Evolutionary conservation across 2,888 invertebrate species (phyloP).

Genomic region (Acanthoscelides obtectus): DNA sequence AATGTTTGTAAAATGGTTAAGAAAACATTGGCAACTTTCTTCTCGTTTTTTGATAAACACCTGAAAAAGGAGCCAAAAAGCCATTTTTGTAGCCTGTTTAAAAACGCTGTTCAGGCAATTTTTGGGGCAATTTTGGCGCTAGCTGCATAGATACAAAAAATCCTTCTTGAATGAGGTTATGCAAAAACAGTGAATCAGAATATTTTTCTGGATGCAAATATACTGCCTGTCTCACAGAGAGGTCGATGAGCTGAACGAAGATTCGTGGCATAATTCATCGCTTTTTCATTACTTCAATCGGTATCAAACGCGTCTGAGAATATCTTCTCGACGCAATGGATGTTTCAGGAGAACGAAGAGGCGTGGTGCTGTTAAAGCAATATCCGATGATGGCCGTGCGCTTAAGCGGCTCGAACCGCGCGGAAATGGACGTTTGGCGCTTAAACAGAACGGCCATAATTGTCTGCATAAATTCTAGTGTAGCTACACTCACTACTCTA

Average conservation of each 20-base stretch:
- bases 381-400: not conserved
- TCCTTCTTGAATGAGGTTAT: too few relatives aligned
- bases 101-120: too few relatives aligned
- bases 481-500: not conserved
- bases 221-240: not conserved
- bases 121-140: too few relatives aligned
- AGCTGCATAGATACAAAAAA: too few relatives aligned
- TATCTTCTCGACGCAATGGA: not conserved
- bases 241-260: not conserved
- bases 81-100: too few relatives aligned
- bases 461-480: not conserved
- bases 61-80: too few relatives aligned
- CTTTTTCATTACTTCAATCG: too few relatives aligned
- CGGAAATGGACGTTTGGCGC: not conserved
- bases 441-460: not conserved
- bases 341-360: not conserved
- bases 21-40: too few relatives aligned
- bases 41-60: too few relatives aligned
- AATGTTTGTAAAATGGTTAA: too few relatives aligned
- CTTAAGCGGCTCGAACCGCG: not conserved
- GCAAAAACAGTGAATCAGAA: not conserved
- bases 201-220: not conserved
- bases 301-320: too few relatives aligned
- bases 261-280: conserved; percentile 4
- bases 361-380: not conserved